phyloP scores from a whole-genome alignment of 2,888 invertebrate genomes.

The Tuberolachnus salignus region DNA sequence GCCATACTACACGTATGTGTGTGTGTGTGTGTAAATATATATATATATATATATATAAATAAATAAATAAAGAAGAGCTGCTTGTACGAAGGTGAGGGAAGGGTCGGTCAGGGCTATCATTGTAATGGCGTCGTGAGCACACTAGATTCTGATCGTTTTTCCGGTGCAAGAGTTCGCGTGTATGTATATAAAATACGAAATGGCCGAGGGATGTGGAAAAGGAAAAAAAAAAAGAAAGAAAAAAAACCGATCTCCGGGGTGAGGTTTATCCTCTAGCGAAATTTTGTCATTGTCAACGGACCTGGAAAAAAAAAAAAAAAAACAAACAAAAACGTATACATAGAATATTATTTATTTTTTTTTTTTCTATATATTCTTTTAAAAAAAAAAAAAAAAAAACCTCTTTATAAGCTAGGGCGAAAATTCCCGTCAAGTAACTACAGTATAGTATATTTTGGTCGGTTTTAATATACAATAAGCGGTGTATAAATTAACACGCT shows the following conservation, averaged over 20 bases:
- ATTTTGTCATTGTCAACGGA: conserved; percentile 53
- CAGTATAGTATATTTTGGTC: background rate
- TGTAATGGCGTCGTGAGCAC: conserved; percentile 52
- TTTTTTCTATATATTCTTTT: background rate
- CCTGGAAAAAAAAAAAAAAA: conserved; percentile 37
- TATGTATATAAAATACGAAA: conserved; percentile 30
- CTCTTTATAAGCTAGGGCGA: no score
- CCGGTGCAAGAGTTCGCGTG: conserved; percentile 38
- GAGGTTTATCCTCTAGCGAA: conserved; percentile 38
- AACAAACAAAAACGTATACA: background rate
- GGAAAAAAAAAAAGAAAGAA: background rate
- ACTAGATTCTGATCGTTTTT: conserved; percentile 52
- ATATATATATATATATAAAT: conserved; percentile 30
- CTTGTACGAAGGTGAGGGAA: background rate
- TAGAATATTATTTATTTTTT: conserved; percentile 7
- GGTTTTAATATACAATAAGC: background rate
- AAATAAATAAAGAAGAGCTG: conserved; percentile 3
- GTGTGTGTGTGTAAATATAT: background rate
- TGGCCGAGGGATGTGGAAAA: conserved; percentile 5
- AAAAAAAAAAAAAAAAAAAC: no score
- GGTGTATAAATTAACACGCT: conserved; percentile 11
- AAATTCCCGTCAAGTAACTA: background rate
- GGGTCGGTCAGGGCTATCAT: conserved; percentile 20
- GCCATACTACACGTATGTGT: background rate
- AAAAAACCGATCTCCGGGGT: conserved; percentile 19